Conservation (phyloP, 2,888 invertebrate genomes). For the Dorcus hopei region DNA sequence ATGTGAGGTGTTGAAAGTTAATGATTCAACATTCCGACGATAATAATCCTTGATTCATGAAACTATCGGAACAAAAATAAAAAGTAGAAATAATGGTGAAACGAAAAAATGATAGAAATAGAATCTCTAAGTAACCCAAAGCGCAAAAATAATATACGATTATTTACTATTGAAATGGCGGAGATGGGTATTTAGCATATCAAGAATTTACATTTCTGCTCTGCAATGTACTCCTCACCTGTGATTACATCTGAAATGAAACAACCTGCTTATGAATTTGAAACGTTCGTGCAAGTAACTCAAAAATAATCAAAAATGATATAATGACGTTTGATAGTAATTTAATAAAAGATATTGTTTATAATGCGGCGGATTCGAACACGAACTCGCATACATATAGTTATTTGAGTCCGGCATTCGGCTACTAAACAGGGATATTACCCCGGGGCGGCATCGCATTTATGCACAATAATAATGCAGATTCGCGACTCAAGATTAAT, state of each 20-base stretch:
- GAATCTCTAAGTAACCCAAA: too few species aligned
- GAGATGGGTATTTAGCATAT: too few species aligned
- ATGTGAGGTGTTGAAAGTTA: too few species aligned
- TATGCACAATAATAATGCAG: conserved; percentile 31
- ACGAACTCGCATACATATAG: conserved; percentile 23
- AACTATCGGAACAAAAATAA: too few species aligned
- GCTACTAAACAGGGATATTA: conserved; percentile 13
- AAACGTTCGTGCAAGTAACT: neutral
- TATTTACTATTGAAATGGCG: too few species aligned
- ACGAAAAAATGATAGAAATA: too few species aligned
- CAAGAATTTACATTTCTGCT: neutral
- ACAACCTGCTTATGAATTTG: neutral
- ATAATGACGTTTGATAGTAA: conserved; percentile 14
- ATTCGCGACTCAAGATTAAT: conserved; percentile 26
- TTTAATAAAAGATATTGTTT: conserved; percentile 33
- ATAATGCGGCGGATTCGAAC: conserved; percentile 27
- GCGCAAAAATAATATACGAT: too few species aligned
- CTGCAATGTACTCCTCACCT: neutral
- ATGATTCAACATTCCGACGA: too few species aligned
- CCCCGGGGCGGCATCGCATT: conserved; percentile 17
- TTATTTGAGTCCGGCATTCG: conserved; percentile 26
- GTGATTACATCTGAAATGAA: neutral
- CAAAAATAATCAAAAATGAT: conserved; percentile 1
- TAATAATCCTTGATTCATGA: too few species aligned
- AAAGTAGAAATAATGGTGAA: too few species aligned